Evolutionary conservation across 1,140 invertebrate species (phyloP).

Genomic region (Scaptomyza hsui): DNA sequence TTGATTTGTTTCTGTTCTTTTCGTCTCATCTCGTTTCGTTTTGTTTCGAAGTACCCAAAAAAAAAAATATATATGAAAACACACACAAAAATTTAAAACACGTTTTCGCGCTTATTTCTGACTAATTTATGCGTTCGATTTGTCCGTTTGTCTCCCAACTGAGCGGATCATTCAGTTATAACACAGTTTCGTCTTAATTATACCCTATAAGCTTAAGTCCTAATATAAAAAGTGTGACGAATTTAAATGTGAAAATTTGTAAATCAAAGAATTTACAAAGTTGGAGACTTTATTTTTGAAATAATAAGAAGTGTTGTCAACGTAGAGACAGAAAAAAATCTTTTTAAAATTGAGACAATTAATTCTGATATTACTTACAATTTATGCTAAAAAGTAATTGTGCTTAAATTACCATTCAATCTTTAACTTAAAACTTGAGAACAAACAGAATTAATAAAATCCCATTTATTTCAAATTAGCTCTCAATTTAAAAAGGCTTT

Average conservation of each 20-base stretch:
- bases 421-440: too few species aligned
- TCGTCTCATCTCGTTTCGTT: conserved; percentile 18
- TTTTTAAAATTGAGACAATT: too few species aligned
- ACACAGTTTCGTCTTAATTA: conserved; percentile 59
- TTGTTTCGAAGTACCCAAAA: conserved; percentile 50
- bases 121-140: conserved; percentile 81
- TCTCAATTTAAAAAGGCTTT: too few species aligned
- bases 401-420: too few species aligned
- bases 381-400: too few species aligned
- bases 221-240: not conserved
- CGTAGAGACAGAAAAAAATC: too few species aligned
- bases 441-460: too few species aligned
- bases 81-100: conserved; percentile 76
- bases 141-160: conserved; percentile 53
- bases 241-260: not conserved
- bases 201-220: conserved; percentile 24
- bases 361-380: too few species aligned
- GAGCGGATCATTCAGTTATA: conserved; percentile 51
- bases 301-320: too few species aligned
- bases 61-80: conserved; percentile 53
- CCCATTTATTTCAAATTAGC: too few species aligned
- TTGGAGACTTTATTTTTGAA: too few species aligned
- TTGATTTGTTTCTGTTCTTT: conserved; percentile 17
- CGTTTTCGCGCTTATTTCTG: conserved; percentile 80
- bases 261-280: too few species aligned